phyloP scores from a whole-genome alignment of 2,888 invertebrate genomes.

The Erebia aethiops region DNA sequence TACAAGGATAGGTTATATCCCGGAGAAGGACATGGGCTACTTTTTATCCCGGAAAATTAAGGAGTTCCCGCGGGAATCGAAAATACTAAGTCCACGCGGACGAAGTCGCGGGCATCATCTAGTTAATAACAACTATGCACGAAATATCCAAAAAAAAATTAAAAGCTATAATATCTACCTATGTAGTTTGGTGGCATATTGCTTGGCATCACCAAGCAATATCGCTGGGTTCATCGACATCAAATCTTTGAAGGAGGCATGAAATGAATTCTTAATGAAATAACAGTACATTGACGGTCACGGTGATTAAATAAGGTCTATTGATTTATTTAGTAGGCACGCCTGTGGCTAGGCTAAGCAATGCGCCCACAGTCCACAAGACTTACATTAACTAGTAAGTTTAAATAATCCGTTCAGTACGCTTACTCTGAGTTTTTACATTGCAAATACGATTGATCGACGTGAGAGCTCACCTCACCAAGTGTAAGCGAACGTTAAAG shows the following conservation, averaged over 20 bases:
- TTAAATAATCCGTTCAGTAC: too few species aligned
- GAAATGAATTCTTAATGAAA: slow-evolving; percentile 36
- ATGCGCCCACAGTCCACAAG: slow-evolving; percentile 16
- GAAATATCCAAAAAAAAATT: neutral
- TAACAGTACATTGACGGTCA: slow-evolving; percentile 34
- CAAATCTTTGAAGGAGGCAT: slow-evolving; percentile 32
- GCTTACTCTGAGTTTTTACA: too few species aligned
- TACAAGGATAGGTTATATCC: too few species aligned
- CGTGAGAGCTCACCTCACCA: too few species aligned
- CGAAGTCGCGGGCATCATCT: too few species aligned
- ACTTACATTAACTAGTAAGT: neutral
- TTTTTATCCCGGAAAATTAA: too few species aligned
- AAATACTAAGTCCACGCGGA: neutral
- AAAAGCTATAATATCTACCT: neutral
- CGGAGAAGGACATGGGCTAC: too few species aligned
- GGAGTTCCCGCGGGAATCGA: too few species aligned
- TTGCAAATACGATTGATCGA: too few species aligned
- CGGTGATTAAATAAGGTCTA: slow-evolving; percentile 29
- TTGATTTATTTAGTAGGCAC: slow-evolving; percentile 22
- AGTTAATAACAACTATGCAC: too few species aligned
- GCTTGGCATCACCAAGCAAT: neutral
- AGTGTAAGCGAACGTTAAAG: too few species aligned
- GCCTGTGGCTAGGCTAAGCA: slow-evolving; percentile 25
- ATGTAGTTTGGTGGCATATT: neutral
- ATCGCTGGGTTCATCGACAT: slow-evolving; percentile 20